Base-by-base conservation (phyloP, 2,113 vertebrate species). In the Mirza zaza region DNA sequence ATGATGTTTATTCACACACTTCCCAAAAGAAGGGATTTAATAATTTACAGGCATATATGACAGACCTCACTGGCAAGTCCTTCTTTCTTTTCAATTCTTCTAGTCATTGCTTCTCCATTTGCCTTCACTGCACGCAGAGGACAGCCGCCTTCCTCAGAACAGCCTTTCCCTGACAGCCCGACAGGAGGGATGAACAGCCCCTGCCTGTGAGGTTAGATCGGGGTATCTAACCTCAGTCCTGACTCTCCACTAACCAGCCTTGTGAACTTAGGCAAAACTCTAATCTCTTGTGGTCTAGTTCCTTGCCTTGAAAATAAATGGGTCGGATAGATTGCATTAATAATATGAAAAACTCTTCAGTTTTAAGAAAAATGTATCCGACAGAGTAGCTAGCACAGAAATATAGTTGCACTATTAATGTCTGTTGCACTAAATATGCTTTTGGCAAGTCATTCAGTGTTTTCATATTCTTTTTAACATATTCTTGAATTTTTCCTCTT, bases 401-500 rank as follows among this genome's bases (percentile, higher is more conserved):
- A 5, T 25, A 39, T 14, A 71, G 2, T 20, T 6, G 1, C 21
- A 71, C 1, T 5, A 61, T 17, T 80, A 79, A 36, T 17, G 25
- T 50, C 84, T 50, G 10, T 39, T 67, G 34, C 14, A 68, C 52
- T 45, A 61, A 76, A 81, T 48, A 65, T 36, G 65, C 9, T 77
- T 83, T 59, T 75, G 59, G 23, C 45, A 76, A 71, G 57, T 71
- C 45, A 42, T 34, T 70, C 2, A 36, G 25, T 48, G 5, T 80
- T 88, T 92, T 39, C 71, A 65, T 61, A 65, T 67, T 75, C 9
- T 68, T 52, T 80, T 87, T 87, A 34, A 59, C 6, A 81, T 7
- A 36, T 76, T 63, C 48, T 84, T 88, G n/a, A 96, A 17, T 50
- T 27, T 90, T 6, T 67, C 42, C 21, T 71, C 67, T 71, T 81